Percentiles rank a stretch among this genome's conserved stretches.
Conservation (phyloP, 2,797 vertebrate genomes). For the Rhabdophis nuchalis region DNA sequence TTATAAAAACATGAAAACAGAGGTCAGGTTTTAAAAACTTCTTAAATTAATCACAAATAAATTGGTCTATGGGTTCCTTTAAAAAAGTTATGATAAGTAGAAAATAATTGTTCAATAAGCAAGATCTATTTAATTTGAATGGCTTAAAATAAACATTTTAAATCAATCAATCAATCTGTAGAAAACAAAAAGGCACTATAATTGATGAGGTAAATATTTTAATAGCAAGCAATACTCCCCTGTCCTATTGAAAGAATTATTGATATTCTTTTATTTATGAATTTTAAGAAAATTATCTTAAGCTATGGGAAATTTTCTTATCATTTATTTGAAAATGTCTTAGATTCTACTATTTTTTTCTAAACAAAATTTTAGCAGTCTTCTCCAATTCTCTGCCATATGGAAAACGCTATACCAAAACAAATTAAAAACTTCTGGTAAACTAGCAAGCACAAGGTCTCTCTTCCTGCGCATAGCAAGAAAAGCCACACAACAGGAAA, state of each 20-base stretch:
- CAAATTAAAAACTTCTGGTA: conserved; percentile 16
- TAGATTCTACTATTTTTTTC: conserved; percentile 8
- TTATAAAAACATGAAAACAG: not conserved
- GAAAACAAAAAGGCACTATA: not conserved
- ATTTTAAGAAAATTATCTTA: not conserved
- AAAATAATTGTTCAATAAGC: not conserved
- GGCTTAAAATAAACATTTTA: not conserved
- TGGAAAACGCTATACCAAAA: conserved; percentile 15
- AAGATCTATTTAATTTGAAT: not conserved
- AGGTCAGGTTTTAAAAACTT: not conserved
- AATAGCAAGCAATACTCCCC: not conserved
- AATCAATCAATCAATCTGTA: not conserved
- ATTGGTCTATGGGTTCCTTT: not conserved
- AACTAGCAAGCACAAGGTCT: not conserved
- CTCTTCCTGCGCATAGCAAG: conserved; percentile 16
- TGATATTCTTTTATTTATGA: not conserved
- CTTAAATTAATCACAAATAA: not conserved
- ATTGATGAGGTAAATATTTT: not conserved
- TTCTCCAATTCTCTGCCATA: not conserved
- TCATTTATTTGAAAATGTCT: not conserved
- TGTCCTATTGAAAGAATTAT: not conserved
- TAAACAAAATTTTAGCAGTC: not conserved
- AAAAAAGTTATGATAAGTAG: not conserved
- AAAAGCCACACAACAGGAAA: conserved; percentile 35
- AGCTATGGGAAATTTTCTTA: not conserved